These are phyloP conservation scores for Acanthosepion esculentum DNA, from an alignment of 2,888 invertebrate genomes.

Conservation along the genomic window DNA sequence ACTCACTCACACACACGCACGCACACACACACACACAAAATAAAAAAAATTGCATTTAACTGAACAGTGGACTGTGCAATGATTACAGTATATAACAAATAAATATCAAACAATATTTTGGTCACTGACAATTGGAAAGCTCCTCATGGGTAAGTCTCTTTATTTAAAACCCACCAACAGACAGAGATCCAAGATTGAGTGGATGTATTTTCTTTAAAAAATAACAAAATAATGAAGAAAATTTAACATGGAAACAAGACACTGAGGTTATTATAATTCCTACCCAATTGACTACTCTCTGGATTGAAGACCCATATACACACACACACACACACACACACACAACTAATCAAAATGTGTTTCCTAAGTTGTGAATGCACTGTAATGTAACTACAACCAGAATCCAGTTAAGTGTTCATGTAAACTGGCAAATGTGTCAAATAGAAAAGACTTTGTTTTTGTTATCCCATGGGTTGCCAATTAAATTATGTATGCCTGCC, in stretches of 20 bases:
- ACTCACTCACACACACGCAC: neutral
- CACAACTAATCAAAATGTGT: neutral
- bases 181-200: neutral
- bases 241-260: conserved; percentile 33
- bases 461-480: no score
- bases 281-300: neutral
- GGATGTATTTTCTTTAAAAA: neutral
- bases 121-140: neutral
- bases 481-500: no score
- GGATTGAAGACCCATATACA: neutral
- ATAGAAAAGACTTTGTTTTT: no score
- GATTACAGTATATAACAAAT: neutral
- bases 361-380: neutral
- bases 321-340: neutral
- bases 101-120: neutral
- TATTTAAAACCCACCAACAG: neutral
- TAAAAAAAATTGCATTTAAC: neutral
- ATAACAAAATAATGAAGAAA: neutral
- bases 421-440: neutral
- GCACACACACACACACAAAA: neutral
- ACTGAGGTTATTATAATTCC: conserved; percentile 16
- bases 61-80: no score
- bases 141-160: neutral
- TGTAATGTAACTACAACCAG: neutral
- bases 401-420: neutral